These are phyloP conservation scores for Chloropsis hardwickii DNA, from an alignment of 2,113 vertebrate genomes.

Conservation along the genomic window DNA sequence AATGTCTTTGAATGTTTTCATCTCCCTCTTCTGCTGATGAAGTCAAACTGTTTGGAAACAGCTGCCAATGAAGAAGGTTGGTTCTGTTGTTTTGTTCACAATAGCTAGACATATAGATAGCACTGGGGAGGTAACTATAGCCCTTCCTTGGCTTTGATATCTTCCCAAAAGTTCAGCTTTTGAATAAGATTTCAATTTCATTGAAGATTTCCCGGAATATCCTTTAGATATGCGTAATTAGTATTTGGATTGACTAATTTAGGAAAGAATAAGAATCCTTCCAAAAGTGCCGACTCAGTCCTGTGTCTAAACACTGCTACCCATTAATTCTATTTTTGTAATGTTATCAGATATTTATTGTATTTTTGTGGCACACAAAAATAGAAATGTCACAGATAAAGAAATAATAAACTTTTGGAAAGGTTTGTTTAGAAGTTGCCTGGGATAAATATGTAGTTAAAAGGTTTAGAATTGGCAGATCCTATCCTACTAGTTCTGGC, in stretches of 20 bases:
- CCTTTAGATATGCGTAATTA: neutral
- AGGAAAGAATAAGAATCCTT: neutral
- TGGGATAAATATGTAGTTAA: neutral
- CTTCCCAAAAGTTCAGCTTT: neutral
- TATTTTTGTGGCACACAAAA: neutral
- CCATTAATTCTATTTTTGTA: neutral
- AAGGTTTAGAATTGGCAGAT: neutral
- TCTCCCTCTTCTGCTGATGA: neutral
- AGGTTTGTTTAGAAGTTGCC: neutral
- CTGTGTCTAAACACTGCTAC: neutral
- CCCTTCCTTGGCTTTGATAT: neutral
- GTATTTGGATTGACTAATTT: neutral
- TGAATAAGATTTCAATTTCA: neutral
- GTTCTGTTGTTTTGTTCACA: neutral
- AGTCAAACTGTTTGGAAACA: neutral
- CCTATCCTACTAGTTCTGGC: neutral
- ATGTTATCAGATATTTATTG: neutral
- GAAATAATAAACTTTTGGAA: neutral
- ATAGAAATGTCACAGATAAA: neutral
- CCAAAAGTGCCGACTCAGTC: neutral
- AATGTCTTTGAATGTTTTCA: neutral
- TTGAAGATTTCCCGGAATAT: neutral
- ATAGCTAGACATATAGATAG: neutral
- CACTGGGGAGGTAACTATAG: neutral
- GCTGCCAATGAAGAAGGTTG: neutral